Evolutionary conservation across 2,888 invertebrate species (phyloP).

Genomic region (Tenthredo notha): DNA sequence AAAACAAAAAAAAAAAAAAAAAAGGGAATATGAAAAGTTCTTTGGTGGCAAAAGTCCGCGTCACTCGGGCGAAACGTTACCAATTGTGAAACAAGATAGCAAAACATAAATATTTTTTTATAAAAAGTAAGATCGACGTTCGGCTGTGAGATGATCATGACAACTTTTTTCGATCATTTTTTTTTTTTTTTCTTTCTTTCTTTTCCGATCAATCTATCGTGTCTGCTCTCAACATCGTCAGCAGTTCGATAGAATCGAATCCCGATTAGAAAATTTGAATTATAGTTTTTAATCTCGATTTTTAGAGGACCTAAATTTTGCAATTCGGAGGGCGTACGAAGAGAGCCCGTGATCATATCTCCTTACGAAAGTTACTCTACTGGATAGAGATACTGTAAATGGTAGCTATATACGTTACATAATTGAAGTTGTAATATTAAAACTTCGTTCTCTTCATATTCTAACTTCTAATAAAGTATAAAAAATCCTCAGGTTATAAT

Average conservation of each 20-base stretch:
- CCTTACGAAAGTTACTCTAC: neutral
- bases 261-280: neutral
- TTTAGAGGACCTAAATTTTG: neutral
- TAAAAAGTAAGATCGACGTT: neutral
- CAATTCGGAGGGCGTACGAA: neutral
- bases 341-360: neutral
- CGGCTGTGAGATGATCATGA: neutral
- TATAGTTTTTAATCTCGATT: neutral
- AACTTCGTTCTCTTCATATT: neutral
- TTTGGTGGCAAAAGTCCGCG: neutral
- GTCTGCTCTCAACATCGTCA: neutral
- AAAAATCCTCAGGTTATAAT: too few relatives aligned
- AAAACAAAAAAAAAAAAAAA: neutral
- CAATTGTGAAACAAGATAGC: neutral
- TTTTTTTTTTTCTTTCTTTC: neutral
- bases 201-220: neutral
- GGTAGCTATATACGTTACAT: neutral
- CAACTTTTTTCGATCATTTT: neutral
- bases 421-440: neutral
- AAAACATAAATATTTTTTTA: neutral
- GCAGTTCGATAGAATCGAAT: neutral
- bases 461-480: neutral
- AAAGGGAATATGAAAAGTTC: neutral
- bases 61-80: constrained; percentile 3
- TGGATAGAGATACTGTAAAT: neutral